phyloP scores from a whole-genome alignment of 2,113 vertebrate species.

The Furnarius figulus region DNA sequence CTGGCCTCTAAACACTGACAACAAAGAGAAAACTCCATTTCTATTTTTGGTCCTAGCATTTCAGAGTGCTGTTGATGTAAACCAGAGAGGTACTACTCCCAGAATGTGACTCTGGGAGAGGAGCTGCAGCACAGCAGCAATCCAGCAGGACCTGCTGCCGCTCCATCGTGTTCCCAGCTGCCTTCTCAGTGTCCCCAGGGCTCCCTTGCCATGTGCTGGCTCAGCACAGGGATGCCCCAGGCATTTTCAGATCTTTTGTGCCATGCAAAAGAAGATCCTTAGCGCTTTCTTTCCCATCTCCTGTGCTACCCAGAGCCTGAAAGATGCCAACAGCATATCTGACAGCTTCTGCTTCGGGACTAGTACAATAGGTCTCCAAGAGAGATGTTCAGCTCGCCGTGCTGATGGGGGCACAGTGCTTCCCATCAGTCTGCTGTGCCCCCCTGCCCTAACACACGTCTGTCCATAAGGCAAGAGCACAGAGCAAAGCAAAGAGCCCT shows the following conservation, averaged over 20 bases:
- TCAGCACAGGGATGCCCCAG: background rate
- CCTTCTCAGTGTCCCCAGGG: background rate
- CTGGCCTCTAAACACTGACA: background rate
- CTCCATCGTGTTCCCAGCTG: background rate
- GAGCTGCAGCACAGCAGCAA: background rate
- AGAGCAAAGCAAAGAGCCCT: background rate
- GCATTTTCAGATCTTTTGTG: background rate
- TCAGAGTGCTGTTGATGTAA: background rate
- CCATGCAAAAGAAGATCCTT: background rate
- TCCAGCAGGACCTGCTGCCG: background rate
- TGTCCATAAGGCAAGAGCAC: background rate
- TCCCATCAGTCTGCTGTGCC: background rate
- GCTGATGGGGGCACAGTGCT: background rate
- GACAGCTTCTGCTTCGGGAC: background rate
- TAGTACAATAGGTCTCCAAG: background rate
- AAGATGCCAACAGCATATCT: background rate
- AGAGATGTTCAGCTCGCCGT: rapidly evolving
- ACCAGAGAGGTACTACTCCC: background rate
- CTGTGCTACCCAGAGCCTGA: background rate
- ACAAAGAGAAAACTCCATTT: background rate
- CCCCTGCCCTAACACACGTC: background rate
- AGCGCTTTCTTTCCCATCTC: background rate
- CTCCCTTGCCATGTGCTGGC: background rate
- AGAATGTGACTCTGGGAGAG: background rate
- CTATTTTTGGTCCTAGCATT: background rate